Percentiles rank a stretch among this genome's conserved stretches.
Conservation (phyloP, 2,797 vertebrate genomes). For the Orestias chungarensis region DNA sequence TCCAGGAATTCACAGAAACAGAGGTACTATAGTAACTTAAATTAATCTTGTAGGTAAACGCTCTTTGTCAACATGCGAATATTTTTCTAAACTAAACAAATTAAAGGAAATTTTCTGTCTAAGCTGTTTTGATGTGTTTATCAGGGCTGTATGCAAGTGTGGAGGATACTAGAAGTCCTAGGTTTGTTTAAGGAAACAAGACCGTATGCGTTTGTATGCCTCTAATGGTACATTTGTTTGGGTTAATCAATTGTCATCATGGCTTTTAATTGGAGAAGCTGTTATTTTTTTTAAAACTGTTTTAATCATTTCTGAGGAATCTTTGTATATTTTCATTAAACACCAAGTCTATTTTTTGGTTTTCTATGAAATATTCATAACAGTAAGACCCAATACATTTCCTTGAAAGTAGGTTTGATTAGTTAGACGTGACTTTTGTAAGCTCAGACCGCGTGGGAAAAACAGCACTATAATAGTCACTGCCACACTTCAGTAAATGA, state of each 20-base stretch:
- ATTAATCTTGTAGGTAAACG: no score
- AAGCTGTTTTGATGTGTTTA: no score
- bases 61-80: no score
- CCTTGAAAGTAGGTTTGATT: background rate
- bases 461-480: background rate
- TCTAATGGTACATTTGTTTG: background rate
- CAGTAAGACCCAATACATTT: background rate
- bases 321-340: background rate
- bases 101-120: no score
- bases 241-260: background rate
- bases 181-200: background rate
- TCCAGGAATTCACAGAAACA: no score
- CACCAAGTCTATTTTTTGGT: background rate
- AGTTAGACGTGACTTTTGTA: background rate
- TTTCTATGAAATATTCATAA: background rate
- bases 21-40: no score
- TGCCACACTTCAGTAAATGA: background rate
- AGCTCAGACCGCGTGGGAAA: slow-evolving; percentile 4
- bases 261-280: background rate
- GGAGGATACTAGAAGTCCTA: background rate
- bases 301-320: background rate
- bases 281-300: background rate
- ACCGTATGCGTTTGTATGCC: no score
- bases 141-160: no score
- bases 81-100: no score